Base-by-base conservation (phyloP, 2,797 vertebrate genomes). In the Scarus forsteni region DNA sequence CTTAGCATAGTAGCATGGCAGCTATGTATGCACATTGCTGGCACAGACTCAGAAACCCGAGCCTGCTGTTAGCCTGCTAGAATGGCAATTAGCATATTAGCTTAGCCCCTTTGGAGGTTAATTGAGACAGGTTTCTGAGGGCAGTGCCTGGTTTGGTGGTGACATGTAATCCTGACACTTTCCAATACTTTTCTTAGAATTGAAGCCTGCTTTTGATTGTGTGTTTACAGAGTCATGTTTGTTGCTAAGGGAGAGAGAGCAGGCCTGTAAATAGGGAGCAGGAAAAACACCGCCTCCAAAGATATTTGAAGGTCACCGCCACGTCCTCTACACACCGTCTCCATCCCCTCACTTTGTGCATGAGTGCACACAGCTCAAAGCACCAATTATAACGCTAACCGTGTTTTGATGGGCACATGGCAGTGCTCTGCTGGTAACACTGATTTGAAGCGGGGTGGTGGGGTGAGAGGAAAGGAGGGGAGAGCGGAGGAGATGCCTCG, bases 281-380 rank as follows among this genome's bases (percentile, higher is more conserved):
- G 59, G 82, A 79, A 39, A 39, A 7, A 76, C 50, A 40, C 39
- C 8, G 75, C 74, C 87, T 77, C 79, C 79, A 72, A 90, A 88
- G 86, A 87, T 88, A 68, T 86, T 70, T 94, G 92, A 93, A 94
- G 94, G 92, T 90, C 88, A 93, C 72, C 60, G 70, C 14, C 36
- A 13, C 80, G 87, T 86, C 84, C 81, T 85, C 78, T 64, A 18
- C 75, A 73, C 58, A 10, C 55, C 15, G 40, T 55, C 39, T 38
- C 10, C 19, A 27, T 36, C 54, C 34, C 27, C 42, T 27, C n/a
- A 39, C 58, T 48, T 14, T 3, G 16, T 66, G 76, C 86, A 83
- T 83, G 78, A 75, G 43, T 68, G 83, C 82, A 74, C 72, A 77
- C 78, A 58, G 83, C 89, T 89, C 87, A 89, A 83, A 91, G 87